Evolutionary conservation across 2,888 invertebrate species (phyloP), one percentile per base, ranked within the genome.

Genomic region (Scaptomyza caliginosa): DNA sequence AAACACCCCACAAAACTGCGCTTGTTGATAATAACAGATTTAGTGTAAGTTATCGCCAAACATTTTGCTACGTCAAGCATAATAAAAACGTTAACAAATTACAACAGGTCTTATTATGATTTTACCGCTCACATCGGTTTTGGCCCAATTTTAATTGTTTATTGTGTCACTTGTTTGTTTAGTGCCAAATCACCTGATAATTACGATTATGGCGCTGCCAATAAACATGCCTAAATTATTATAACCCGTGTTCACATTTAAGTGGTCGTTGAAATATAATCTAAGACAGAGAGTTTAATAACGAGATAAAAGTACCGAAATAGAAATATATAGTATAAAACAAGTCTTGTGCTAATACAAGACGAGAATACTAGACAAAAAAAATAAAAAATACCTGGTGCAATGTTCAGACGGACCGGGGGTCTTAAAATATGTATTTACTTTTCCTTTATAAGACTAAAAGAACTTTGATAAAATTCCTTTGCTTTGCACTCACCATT

Each of bases 161-260:
- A 76, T 46, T 54, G 13, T 42, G 24, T 30, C 58, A 59, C 65
- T 46, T 54, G 45, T 42, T 71, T 60, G 65, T 75, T 52, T 45
- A 45, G 19, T 32, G 46, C 16, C 38, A 38, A 50, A 65, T 71
- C 30, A 76, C 36, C 30, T 39, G 42, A 39, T 42, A 73, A 71
- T 60, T 46, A 46, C 23, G 43, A 55, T 52, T 56, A 56, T 45
- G 21, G 19, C 19, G 26, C 40, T 46, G 13, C 8, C 30, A 13
- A 26, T 52, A 49, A 56, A 59, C 28, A 36, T 55, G 38, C 13
- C 24, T 49, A 3, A 30, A 11, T 16, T 55, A 51, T 64, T 64
- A 49, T 49, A 40, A n/a, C 32, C 28, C 26, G 19, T 51, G 39
- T n/a, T 49, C 28, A n/a, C 17, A 28, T 28, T 56, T 28, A 52